These are phyloP conservation scores for Mus pahari DNA, from an alignment of 2,113 vertebrate species.

Conservation along the genomic window DNA sequence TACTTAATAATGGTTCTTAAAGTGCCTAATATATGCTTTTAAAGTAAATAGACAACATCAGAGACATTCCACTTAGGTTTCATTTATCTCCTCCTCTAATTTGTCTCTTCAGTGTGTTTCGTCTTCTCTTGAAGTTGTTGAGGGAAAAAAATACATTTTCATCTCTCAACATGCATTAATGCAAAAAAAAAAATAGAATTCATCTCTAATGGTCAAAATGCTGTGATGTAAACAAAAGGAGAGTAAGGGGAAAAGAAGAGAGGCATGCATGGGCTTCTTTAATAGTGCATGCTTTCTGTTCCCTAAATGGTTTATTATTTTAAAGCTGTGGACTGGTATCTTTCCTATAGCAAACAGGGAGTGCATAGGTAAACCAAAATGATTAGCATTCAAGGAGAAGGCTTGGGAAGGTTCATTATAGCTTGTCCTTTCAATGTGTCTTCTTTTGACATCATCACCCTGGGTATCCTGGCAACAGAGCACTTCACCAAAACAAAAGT, in stretches of 20 bases:
- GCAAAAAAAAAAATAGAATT: conserved; percentile 47
- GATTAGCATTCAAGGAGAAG: conserved; percentile 77
- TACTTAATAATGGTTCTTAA: conserved; percentile 5
- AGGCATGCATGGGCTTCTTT: conserved; percentile 37
- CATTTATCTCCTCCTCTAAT: not conserved
- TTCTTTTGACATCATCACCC: conserved; percentile 84
- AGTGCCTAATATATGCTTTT: not conserved
- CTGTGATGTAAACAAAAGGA: conserved; percentile 62
- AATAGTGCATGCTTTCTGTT: conserved; percentile 66
- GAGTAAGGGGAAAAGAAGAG: not conserved
- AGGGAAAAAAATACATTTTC: conserved; percentile 33
- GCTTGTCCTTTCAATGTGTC: conserved; percentile 82
- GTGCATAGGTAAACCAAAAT: conserved; percentile 60
- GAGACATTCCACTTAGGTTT: not conserved
- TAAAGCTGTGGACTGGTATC: conserved; percentile 26
- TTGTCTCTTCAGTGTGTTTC: conserved; percentile 35
- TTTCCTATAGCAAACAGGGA: conserved; percentile 55
- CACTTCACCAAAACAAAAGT: conserved; percentile 82
- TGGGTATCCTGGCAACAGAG: conserved; percentile 84
- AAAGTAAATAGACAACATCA: conserved; percentile 9
- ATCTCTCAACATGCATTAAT: conserved; percentile 48
- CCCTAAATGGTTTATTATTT: conserved; percentile 64
- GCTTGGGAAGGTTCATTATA: conserved; percentile 70
- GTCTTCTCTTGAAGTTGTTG: conserved; percentile 45
- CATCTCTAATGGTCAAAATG: conserved; percentile 30